Evolutionary conservation across 2,888 invertebrate genomes (phyloP).

Genomic region (Drosophila neutralis): DNA sequence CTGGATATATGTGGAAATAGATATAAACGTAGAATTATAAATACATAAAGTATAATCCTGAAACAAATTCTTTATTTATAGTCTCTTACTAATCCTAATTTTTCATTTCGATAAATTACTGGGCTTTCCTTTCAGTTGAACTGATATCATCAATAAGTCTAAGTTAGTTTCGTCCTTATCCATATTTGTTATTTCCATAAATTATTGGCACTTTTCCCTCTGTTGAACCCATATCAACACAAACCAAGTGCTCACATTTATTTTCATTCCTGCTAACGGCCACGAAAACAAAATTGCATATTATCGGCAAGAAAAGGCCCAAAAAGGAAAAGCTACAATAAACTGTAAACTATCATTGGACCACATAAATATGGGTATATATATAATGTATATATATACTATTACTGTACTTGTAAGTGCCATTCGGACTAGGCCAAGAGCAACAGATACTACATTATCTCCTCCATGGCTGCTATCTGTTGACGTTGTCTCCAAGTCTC

Average conservation of each 20-base stretch:
- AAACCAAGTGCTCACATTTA: slow-evolving; percentile 2
- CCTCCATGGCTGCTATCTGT: neutral
- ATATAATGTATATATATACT: neutral
- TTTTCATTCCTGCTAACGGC: slow-evolving; percentile 25
- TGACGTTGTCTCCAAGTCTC: slow-evolving; percentile 37
- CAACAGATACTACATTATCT: slow-evolving; percentile 38
- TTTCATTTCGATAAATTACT: neutral
- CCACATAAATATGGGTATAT: slow-evolving; percentile 23
- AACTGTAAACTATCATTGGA: slow-evolving; percentile 51
- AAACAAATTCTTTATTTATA: no score
- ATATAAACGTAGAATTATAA: no score
- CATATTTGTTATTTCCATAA: neutral
- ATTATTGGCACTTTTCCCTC: neutral
- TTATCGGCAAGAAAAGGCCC: slow-evolving; percentile 7
- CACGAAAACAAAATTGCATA: slow-evolving; percentile 19
- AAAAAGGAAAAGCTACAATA: slow-evolving; percentile 29
- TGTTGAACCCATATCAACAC: neutral
- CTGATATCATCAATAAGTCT: neutral
- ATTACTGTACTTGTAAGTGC: slow-evolving; percentile 2
- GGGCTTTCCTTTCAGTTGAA: neutral
- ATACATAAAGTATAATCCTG: no score
- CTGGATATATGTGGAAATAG: no score
- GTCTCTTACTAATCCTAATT: neutral
- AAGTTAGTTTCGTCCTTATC: neutral
- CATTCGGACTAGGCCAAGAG: slow-evolving; percentile 30